Percentiles rank a stretch among this genome's conserved stretches.
Conservation (phyloP, 1,140 invertebrate genomes). For the Bathynomus jamesi region DNA sequence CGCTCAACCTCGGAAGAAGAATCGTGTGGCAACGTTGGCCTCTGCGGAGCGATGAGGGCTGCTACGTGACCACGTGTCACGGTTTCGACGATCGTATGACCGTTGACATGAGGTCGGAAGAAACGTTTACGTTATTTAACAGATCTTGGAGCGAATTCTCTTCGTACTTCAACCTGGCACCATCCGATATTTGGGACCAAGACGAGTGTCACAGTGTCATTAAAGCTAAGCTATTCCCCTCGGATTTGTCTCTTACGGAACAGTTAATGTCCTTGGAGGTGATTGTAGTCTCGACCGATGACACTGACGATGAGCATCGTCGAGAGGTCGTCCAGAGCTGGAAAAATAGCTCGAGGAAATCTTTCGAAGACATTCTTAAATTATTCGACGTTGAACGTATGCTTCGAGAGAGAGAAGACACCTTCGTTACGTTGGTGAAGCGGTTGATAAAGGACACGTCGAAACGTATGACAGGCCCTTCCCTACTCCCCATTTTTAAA, state of each 20-base stretch:
- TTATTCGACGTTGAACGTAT: too few species aligned
- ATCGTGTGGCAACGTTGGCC: background rate
- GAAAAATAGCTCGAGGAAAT: background rate
- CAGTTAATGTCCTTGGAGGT: background rate
- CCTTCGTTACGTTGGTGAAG: background rate
- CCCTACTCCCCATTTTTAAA: background rate
- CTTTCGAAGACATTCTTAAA: background rate
- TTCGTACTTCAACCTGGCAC: background rate
- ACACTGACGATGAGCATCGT: background rate
- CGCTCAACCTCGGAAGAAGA: background rate
- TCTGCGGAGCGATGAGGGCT: background rate
- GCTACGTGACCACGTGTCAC: background rate
- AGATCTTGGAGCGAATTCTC: background rate
- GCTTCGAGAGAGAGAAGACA: background rate
- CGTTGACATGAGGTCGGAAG: background rate
- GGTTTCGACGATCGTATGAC: background rate
- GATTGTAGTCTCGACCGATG: background rate
- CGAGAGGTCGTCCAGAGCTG: background rate
- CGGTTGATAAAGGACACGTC: background rate
- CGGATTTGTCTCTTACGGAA: background rate
- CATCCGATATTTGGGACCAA: background rate
- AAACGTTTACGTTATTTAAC: background rate
- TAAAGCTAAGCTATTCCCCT: background rate
- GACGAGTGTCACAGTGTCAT: background rate
- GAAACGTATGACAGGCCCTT: background rate